A percentile compares a stretch with the other conserved stretches of the same genome.
Conservation (phyloP, 2,888 invertebrate species). For the Bombyx huttoni region DNA sequence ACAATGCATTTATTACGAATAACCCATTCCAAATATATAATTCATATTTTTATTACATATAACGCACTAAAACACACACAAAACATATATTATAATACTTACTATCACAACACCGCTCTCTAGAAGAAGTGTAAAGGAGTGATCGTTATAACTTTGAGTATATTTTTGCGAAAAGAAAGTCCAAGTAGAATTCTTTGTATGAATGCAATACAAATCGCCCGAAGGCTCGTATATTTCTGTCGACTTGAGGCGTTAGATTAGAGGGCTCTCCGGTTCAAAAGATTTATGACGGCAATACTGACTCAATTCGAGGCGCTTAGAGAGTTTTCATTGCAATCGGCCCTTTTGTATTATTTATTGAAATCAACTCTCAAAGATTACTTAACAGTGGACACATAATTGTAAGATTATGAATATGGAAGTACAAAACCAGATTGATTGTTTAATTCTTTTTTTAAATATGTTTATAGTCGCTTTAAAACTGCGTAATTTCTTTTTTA, state of each 20-base stretch:
- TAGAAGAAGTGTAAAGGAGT: background rate
- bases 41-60: too few species aligned
- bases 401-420: too few species aligned
- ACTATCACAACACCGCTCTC: background rate
- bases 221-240: constrained; percentile 42
- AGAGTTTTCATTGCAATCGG: constrained; percentile 15
- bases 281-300: constrained; percentile 55
- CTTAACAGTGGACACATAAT: too few species aligned
- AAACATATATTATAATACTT: too few species aligned
- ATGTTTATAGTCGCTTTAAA: too few species aligned
- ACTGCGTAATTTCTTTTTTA: too few species aligned
- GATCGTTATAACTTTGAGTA: background rate
- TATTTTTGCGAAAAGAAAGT: background rate
- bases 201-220: constrained; percentile 36
- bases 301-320: constrained; percentile 36
- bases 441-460: too few species aligned
- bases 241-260: constrained; percentile 45
- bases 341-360: constrained; percentile 6
- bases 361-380: background rate
- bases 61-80: too few species aligned
- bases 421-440: too few species aligned
- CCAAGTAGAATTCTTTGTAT: constrained; percentile 6
- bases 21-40: too few species aligned
- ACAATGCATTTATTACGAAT: too few species aligned
- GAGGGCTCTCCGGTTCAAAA: constrained; percentile 36